Conservation (phyloP, 64 coral and sea anemone genomes). For the Dendrophyllia cribrosa region DNA sequence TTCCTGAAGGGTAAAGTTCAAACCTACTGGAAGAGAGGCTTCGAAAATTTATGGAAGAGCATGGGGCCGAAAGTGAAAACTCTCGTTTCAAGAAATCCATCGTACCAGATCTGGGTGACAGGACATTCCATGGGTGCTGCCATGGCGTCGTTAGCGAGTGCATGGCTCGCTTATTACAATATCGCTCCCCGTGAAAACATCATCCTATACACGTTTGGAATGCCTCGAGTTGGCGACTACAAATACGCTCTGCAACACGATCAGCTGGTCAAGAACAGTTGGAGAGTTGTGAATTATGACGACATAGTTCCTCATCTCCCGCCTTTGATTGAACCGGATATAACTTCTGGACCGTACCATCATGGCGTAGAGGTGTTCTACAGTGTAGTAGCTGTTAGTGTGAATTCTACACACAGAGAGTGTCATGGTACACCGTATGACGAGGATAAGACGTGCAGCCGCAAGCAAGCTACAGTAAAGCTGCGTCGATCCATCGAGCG, state of each 20-base stretch:
- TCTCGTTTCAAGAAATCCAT: conserved; percentile 30
- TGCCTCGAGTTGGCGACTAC: conserved; percentile 78
- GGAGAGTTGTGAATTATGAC: conserved; percentile 65
- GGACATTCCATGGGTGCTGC: conserved; percentile 79
- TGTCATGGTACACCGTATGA: conserved; percentile 71
- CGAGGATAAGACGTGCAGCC: conserved; percentile 65
- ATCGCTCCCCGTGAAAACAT: conserved; percentile 41
- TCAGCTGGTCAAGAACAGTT: conserved; percentile 61
- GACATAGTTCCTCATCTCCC: conserved; percentile 69
- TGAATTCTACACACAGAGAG: conserved; percentile 55
- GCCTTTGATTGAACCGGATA: neutral
- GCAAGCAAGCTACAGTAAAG: neutral
- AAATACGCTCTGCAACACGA: conserved; percentile 69
- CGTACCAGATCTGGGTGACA: conserved; percentile 67
- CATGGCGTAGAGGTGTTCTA: conserved; percentile 73
- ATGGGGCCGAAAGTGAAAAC: conserved; percentile 11
- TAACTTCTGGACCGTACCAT: conserved; percentile 45
- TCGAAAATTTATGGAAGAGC: conserved; percentile 6
- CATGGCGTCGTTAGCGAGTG: conserved; percentile 72
- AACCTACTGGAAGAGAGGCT: conserved; percentile 40
- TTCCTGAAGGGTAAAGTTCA: conserved; percentile 47
- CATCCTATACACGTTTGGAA: conserved; percentile 76
- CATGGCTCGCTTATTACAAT: conserved; percentile 47
- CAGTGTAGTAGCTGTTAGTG: neutral
- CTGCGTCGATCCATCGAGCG: neutral